Base-by-base conservation (phyloP, 2,797 vertebrate species). In the Myripristis murdjan region DNA sequence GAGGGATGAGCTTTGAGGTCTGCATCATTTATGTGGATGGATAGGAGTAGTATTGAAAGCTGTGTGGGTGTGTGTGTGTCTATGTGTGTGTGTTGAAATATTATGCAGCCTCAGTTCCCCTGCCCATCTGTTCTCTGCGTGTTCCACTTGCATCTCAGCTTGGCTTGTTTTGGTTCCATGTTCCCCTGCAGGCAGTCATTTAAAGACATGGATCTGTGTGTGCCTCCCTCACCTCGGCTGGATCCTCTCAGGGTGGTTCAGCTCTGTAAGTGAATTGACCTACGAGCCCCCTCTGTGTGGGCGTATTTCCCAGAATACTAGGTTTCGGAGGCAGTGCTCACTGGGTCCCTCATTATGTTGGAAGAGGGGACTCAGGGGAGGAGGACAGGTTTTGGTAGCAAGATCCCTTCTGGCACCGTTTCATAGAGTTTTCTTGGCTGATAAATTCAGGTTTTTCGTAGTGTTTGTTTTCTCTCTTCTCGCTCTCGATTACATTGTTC, bases 221-320 rank as follows among this genome's bases (percentile, higher is more conserved):
- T 84, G 68, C 82, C 64, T 60, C 54, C 77, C 75, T 91, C 86
- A 88, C 88, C 90, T 91, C 78, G 73, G 83, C 61, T 66, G 64
- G 61, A 83, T 66, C 66, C 6, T 11, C 82, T 75, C 62, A 61
- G 64, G 85, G 80, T 83, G 85, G 70, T 86, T 79, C 62, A 20
- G 73, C 65, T 44, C 71, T 83, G 67, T 84, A 85, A 92, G 83
- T 75, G 69, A 90, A 87, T 85, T 91, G 91, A 92, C 91, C 82
- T 88, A 26, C 75, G 66, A 75, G 81, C 79, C 65, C 68, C 59
- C 57, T 77, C 80, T 56, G 66, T 59, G 82, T 85, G 86, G 89
- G 76, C 46, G 70, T 76, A 73, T 84, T 89, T 89, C 89, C 85
- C 89, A 85, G 79, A 83, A 86, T 79, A 44, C 68, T 35, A 24